Conservation (phyloP, 2,797 vertebrate genomes). For the Cossypha heuglini region DNA sequence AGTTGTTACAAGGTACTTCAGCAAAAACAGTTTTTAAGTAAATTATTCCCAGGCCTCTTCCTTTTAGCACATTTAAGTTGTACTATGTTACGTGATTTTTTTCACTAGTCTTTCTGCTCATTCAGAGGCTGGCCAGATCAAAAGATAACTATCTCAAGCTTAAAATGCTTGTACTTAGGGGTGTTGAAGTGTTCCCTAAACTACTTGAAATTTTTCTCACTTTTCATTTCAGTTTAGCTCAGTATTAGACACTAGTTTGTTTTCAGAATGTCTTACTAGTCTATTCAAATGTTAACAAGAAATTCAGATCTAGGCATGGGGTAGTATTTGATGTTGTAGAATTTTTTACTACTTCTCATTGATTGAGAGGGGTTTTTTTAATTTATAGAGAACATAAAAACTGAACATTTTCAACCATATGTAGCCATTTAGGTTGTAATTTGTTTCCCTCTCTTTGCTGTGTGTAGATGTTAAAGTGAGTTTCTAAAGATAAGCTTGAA, state of each 20-base stretch:
- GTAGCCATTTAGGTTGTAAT: background rate
- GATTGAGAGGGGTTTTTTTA: fast-evolving
- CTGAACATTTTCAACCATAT: background rate
- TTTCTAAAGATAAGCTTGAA: background rate
- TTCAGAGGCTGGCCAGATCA: background rate
- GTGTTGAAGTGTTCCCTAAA: background rate
- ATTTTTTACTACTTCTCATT: background rate
- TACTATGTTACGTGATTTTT: background rate
- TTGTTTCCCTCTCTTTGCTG: background rate
- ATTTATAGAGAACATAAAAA: background rate
- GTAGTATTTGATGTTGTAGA: background rate
- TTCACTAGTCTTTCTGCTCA: background rate
- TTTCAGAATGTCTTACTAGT: background rate
- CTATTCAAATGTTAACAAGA: background rate
- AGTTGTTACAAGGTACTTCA: background rate
- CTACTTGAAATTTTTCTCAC: background rate
- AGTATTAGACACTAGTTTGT: background rate
- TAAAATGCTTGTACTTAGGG: background rate
- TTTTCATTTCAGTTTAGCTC: background rate
- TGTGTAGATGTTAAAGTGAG: background rate
- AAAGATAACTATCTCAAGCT: background rate
- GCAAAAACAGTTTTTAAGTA: background rate
- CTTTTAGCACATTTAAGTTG: background rate
- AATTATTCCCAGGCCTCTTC: background rate
- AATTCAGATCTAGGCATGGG: background rate